Percentiles rank a stretch among this genome's conserved stretches.
These are phyloP conservation scores for Actenoides hombroni DNA, from an alignment of 2,113 vertebrate genomes.

Conservation along the genomic window DNA sequence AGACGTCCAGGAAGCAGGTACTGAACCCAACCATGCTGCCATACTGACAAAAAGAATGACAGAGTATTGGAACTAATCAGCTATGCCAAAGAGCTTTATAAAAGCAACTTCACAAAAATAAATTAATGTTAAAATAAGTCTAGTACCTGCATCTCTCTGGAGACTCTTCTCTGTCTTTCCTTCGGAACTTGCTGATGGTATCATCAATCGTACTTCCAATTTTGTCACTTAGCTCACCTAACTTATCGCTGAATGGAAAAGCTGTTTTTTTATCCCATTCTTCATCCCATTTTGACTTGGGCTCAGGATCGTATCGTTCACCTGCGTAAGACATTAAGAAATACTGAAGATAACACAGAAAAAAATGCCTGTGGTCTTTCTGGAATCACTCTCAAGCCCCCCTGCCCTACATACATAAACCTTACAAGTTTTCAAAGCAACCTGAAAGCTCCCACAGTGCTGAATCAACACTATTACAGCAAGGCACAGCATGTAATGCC, in stretches of 20 bases:
- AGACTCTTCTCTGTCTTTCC: slow-evolving; percentile 94
- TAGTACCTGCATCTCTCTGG: slow-evolving; percentile 92
- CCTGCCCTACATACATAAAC: background rate
- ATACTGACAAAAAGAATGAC: background rate
- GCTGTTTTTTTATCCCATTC: slow-evolving; percentile 92
- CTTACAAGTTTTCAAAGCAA: slow-evolving; percentile 48
- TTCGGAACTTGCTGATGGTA: slow-evolving; percentile 94
- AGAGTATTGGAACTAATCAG: background rate
- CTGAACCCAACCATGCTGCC: background rate
- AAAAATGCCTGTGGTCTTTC: background rate
- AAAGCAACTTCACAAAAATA: background rate
- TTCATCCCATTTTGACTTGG: slow-evolving; percentile 90
- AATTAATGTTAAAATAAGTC: background rate
- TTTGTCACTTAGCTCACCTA: slow-evolving; percentile 95
- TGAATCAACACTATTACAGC: slow-evolving; percentile 44
- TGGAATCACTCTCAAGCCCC: background rate
- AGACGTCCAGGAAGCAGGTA: background rate
- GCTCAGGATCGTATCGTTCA: slow-evolving; percentile 89
- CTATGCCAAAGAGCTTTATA: background rate
- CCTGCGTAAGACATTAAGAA: slow-evolving; percentile 68
- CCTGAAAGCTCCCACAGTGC: slow-evolving; percentile 40
- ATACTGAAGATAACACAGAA: background rate
- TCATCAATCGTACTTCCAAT: slow-evolving; percentile 98
- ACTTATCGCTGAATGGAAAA: slow-evolving; percentile 95
- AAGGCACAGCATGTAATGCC: slow-evolving; percentile 42